Percentiles rank a stretch among this genome's conserved stretches.
Conservation (phyloP, 2,888 invertebrate genomes). For the Sabellastarte sp. region DNA sequence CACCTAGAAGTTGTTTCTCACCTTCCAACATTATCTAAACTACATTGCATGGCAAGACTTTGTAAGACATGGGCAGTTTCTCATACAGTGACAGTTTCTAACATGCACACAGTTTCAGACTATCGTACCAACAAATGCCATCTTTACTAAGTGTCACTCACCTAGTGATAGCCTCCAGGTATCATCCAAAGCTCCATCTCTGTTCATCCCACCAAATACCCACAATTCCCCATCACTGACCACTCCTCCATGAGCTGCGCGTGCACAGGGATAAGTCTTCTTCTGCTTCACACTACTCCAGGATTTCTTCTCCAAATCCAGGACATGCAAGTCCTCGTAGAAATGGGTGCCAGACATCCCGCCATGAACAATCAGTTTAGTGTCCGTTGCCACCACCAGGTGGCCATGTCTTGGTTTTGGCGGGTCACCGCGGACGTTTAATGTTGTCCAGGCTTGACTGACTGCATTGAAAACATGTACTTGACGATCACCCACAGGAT, state of each 20-base stretch:
- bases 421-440: conserved; percentile 44
- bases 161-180: conserved; percentile 49
- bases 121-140: too few relatives aligned
- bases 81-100: too few relatives aligned
- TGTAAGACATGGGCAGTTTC: too few relatives aligned
- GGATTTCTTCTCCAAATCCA: conserved; percentile 45
- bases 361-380: conserved; percentile 53
- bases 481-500: conserved; percentile 52
- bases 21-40: too few relatives aligned
- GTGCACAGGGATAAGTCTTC: conserved; percentile 42
- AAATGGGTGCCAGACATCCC: conserved; percentile 52
- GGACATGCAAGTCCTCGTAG: conserved; percentile 54
- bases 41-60: too few relatives aligned
- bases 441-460: conserved; percentile 43
- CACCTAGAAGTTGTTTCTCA: too few relatives aligned
- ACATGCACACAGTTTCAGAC: too few relatives aligned
- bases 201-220: conserved; percentile 57
- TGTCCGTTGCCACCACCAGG: conserved; percentile 45
- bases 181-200: conserved; percentile 56
- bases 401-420: conserved; percentile 58
- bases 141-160: too few relatives aligned
- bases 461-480: conserved; percentile 48
- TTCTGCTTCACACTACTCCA: conserved; percentile 49
- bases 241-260: conserved; percentile 55
- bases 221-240: conserved; percentile 40